Percentiles rank a stretch among this genome's conserved stretches.
These are phyloP conservation scores for Penelope pileata DNA, from an alignment of 2,113 vertebrate genomes.

Conservation along the genomic window DNA sequence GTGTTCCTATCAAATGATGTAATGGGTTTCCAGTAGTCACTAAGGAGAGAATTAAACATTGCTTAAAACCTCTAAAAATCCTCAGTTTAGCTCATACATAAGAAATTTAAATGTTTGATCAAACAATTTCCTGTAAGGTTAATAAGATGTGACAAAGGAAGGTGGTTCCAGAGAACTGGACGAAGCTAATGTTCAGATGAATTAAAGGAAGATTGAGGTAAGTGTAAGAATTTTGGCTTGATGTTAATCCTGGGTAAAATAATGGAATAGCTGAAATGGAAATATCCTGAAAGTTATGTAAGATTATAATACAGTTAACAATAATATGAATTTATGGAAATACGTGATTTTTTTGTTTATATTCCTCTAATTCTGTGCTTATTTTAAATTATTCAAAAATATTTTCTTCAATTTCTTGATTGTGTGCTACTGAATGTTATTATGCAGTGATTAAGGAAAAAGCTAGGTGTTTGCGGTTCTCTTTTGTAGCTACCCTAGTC, in stretches of 20 bases:
- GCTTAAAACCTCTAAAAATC: background rate
- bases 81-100: background rate
- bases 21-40: background rate
- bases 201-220: background rate
- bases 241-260: background rate
- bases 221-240: background rate
- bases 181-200: background rate
- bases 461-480: background rate
- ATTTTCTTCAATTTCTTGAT: background rate
- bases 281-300: background rate
- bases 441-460: background rate
- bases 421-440: background rate
- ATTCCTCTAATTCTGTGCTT: background rate
- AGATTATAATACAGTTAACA: background rate
- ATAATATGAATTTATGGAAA: background rate
- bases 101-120: background rate
- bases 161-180: background rate
- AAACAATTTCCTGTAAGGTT: background rate
- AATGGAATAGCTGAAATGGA: background rate
- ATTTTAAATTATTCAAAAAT: background rate
- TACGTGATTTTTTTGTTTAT: background rate
- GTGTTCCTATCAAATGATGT: background rate
- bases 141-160: background rate
- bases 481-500: background rate
- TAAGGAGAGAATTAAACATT: background rate